Percentiles rank a stretch among this genome's conserved stretches.
Evolutionary conservation across 2,797 vertebrate genomes (phyloP).

Genomic region (Hylomyscus alleni): DNA sequence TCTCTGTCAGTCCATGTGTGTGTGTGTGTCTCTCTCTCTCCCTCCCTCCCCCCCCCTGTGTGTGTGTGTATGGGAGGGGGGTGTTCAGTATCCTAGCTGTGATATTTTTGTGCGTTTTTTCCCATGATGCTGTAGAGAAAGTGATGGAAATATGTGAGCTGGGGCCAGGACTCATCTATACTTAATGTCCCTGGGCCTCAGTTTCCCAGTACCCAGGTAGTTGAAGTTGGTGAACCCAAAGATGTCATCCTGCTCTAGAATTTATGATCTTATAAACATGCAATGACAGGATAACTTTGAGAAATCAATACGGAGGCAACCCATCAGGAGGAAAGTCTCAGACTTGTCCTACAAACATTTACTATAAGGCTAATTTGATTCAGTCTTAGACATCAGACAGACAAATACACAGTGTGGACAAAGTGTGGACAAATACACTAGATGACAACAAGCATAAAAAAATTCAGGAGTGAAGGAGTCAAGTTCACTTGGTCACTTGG

Average conservation of each 20-base stretch:
- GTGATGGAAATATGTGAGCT: neutral
- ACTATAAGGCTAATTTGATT: conserved; percentile 63
- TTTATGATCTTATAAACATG: conserved; percentile 30
- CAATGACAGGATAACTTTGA: conserved; percentile 24
- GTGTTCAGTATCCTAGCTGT: neutral
- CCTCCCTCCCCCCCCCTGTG: no score
- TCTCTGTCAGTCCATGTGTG: no score
- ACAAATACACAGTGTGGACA: neutral
- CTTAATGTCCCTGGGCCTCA: neutral
- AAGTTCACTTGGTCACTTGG: neutral
- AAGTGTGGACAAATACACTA: neutral
- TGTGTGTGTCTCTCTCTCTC: neutral
- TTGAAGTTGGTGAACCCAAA: neutral
- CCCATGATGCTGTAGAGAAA: neutral
- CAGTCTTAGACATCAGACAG: conserved; percentile 5
- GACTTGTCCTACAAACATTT: conserved; percentile 53
- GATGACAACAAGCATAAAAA: neutral
- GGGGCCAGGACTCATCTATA: neutral
- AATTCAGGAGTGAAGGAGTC: conserved; percentile 10
- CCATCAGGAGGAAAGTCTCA: conserved; percentile 8
- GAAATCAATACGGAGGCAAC: conserved; percentile 44
- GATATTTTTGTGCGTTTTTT: neutral
- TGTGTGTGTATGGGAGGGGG: neutral
- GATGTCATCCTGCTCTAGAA: neutral
- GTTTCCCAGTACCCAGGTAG: neutral